phyloP scores from a whole-genome alignment of 2,888 invertebrate species.

The Pseudococcus jackbeardsleyi region DNA sequence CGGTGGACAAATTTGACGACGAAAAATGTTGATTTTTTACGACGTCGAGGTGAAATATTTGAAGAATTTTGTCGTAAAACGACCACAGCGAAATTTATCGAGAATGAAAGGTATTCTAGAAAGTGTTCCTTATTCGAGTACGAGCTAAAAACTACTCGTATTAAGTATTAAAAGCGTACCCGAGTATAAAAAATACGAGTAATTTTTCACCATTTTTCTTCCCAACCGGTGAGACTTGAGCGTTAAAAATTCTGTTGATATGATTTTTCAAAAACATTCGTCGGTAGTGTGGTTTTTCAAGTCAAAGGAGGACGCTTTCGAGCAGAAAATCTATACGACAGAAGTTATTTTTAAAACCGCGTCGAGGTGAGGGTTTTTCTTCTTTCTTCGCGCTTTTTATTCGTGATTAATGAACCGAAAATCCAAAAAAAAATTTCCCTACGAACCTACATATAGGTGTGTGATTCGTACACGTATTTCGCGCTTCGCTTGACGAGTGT shows the following conservation, averaged over 20 bases:
- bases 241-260: not conserved
- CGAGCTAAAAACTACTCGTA: not conserved
- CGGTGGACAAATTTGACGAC: not conserved
- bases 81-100: not conserved
- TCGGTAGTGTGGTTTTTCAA: not conserved
- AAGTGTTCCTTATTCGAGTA: not conserved
- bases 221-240: not conserved
- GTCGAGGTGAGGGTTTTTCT: not conserved
- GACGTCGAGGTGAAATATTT: not conserved
- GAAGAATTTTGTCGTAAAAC: not conserved
- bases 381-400: not conserved
- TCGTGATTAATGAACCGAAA: conserved; percentile 28
- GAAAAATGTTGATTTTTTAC: not conserved
- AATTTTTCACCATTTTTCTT: conserved; percentile 2
- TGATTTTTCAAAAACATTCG: conserved; percentile 9
- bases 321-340: not conserved
- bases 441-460: not conserved
- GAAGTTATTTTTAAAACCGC: not conserved
- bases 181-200: not conserved
- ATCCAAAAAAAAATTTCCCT: conserved; percentile 4
- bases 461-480: not conserved
- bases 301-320: not conserved
- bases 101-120: not conserved
- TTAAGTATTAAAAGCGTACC: not conserved
- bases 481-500: conserved; percentile 14